Evolutionary conservation across 1,140 invertebrate genomes (phyloP), one percentile per base, ranked within the genome.

Genomic region (Bathynomus jamesi): DNA sequence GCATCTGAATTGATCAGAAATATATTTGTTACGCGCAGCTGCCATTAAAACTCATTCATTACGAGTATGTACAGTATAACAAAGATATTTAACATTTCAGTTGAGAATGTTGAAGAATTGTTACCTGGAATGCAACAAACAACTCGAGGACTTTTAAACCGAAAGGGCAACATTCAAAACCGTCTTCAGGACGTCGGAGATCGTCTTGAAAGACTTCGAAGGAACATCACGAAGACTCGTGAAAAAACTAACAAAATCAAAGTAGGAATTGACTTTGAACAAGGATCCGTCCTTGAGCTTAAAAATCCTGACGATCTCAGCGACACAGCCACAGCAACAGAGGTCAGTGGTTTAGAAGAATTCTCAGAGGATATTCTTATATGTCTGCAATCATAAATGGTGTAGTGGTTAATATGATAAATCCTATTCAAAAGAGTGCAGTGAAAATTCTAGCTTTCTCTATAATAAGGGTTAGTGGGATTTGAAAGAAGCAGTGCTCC

Each of bases 181-280:
- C 81, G 84, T 7, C 86, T 87, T 2, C 84, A 85, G 17, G 83
- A 86, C 75, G 83, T 94, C 2, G 86, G 87, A 61, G 83, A 87
- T 1, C 89, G 89, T 73, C 87, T 97, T 7, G 86, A 89, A 24
- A 87, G 87, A 60, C 81, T 99, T 2, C 91, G 81, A 71, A 82
- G 85, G 30, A 89, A 91, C 78, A 90, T 96, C 62, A 88, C 89
- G 61, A 85, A 91, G 63, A 93, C 94, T 0, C 84, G 91, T 69
- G 89, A 91, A 80, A 80, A 89, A 8, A 90, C 91, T 8, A 88
- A 88, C 76, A 83, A 84, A 68, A 75, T 78, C 29, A 69, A 72
- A 30, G 76, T 92, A 25, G 96, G 94, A n/a, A 87, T 96, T 1
- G 87, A 87, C 1, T 96, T 99, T 83, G 87, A 89, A 71, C 86